Conservation (phyloP, 2,888 invertebrate genomes). For the Amphipyra berbera region DNA sequence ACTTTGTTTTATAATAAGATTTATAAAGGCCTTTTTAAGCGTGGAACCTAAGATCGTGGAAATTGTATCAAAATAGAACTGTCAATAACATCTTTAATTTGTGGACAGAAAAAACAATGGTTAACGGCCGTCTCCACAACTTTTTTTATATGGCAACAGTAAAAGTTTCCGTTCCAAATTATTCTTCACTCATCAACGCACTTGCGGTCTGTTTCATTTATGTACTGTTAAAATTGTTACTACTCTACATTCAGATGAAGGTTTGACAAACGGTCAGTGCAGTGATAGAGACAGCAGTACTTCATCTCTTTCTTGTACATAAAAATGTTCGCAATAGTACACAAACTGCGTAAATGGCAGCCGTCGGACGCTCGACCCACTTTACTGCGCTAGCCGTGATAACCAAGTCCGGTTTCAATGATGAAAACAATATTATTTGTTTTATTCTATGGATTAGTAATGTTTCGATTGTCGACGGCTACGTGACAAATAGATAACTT, state of each 20-base stretch:
- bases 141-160: not conserved
- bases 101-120: too few relatives aligned
- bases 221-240: slow-evolving; percentile 27
- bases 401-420: slow-evolving; percentile 55
- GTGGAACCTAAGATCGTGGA: too few relatives aligned
- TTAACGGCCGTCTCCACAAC: too few relatives aligned
- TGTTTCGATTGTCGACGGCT: not conserved
- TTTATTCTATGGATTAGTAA: slow-evolving; percentile 31
- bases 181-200: not conserved
- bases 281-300: slow-evolving; percentile 22
- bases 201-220: slow-evolving; percentile 14
- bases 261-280: slow-evolving; percentile 11
- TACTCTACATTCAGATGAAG: not conserved
- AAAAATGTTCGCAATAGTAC: slow-evolving; percentile 42
- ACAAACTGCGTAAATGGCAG: slow-evolving; percentile 52
- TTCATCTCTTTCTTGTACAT: slow-evolving; percentile 25
- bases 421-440: slow-evolving; percentile 49
- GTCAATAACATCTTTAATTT: too few relatives aligned
- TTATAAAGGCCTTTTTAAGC: too few relatives aligned
- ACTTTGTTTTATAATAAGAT: too few relatives aligned
- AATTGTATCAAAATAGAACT: too few relatives aligned
- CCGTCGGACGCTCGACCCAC: slow-evolving; percentile 64
- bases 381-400: slow-evolving; percentile 51
- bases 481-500: slow-evolving; percentile 1
- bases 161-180: not conserved